Evolutionary conservation across 2,797 vertebrate species (phyloP).

Genomic region (Acanthiza pusilla): DNA sequence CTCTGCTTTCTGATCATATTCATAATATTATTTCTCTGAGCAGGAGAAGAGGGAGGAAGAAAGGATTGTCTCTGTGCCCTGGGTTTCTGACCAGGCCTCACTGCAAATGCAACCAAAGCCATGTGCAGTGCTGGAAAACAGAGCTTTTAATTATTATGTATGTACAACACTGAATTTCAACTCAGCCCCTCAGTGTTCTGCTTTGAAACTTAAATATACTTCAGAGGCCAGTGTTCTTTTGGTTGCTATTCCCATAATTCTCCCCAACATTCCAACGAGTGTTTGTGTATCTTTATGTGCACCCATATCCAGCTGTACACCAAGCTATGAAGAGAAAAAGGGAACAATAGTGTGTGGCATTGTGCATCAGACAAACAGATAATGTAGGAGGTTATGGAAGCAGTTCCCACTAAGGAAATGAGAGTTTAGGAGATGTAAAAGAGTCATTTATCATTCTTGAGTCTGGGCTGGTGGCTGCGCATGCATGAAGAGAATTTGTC

Average conservation of each 20-base stretch:
- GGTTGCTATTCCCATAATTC: background rate
- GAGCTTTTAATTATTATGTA: background rate
- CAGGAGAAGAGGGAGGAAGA: background rate
- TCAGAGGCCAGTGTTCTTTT: background rate
- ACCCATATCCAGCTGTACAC: background rate
- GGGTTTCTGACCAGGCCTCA: background rate
- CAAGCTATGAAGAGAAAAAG: background rate
- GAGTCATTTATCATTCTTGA: background rate
- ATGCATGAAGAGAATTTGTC: background rate
- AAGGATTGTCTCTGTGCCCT: background rate
- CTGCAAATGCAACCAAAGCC: background rate
- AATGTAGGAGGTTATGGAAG: background rate
- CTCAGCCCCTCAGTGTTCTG: background rate
- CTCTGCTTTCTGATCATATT: background rate
- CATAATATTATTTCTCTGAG: background rate
- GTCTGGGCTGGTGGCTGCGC: background rate
- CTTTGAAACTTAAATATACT: background rate
- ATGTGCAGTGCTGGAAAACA: fast-evolving
- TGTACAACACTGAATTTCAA: background rate
- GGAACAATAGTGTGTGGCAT: background rate
- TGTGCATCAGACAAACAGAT: background rate
- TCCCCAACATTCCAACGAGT: background rate
- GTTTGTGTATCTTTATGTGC: background rate
- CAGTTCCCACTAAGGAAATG: background rate
- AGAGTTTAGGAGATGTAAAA: background rate